Conservation (phyloP, 30 jellyfish, hydroid and myxozoan genomes). For the Aurelia sp. region DNA sequence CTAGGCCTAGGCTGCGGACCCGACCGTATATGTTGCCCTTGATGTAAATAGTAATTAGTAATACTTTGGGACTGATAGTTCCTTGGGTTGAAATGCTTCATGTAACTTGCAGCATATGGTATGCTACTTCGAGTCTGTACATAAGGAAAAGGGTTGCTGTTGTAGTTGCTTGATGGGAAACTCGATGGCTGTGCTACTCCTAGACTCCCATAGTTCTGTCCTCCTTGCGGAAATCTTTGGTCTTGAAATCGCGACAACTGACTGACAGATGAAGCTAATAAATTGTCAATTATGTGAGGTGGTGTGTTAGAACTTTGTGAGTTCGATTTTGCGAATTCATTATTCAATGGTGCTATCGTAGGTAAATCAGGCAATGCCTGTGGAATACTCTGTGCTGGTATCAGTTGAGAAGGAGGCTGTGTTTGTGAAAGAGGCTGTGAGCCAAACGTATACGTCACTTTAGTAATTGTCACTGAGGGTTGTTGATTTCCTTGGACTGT, state of each 20-base stretch:
- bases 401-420: constrained; percentile 16
- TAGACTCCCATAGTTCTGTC: constrained; percentile 52
- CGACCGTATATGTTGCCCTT: constrained; percentile 18
- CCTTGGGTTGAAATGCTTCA: constrained; percentile 63
- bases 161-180: constrained; percentile 27
- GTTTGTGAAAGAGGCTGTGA: constrained; percentile 39
- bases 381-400: constrained; percentile 30
- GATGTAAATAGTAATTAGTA: constrained; percentile 60
- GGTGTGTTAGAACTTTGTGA: constrained; percentile 29
- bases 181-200: constrained; percentile 67
- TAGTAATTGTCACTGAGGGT: constrained; percentile 94
- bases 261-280: constrained; percentile 62
- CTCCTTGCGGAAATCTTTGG: constrained; percentile 40
- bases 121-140: constrained; percentile 69
- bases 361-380: constrained; percentile 70
- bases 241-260: constrained; percentile 66
- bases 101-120: constrained; percentile 35
- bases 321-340: constrained; percentile 18
- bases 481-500: constrained; percentile 68
- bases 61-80: constrained; percentile 62
- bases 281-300: constrained; percentile 65
- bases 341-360: constrained; percentile 51
- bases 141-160: constrained; percentile 50
- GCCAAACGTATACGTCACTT: constrained; percentile 96
- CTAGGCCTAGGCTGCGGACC: constrained; percentile 33